A percentile compares a stretch with the other conserved stretches of the same genome.
Evolutionary conservation across 2,113 vertebrate species (phyloP).

Genomic region (Protobothrops flavoviridis): DNA sequence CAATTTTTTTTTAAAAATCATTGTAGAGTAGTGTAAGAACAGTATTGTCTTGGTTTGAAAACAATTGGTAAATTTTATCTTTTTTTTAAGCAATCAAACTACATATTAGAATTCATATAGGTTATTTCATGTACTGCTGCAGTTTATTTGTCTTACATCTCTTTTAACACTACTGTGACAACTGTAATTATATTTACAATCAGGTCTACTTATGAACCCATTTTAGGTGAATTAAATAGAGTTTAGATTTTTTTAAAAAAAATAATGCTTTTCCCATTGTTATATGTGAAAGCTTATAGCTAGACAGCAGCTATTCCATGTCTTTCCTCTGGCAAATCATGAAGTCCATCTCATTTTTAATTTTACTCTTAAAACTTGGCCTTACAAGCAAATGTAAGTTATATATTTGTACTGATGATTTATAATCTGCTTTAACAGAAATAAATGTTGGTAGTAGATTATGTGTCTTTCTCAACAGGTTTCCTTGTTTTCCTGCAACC

Average conservation of each 20-base stretch:
- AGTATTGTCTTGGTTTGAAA: conserved; percentile 75
- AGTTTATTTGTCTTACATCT: conserved; percentile 71
- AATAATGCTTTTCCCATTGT: conserved; percentile 27
- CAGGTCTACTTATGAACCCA: conserved; percentile 52
- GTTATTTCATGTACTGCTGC: conserved; percentile 70
- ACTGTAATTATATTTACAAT: conserved; percentile 63
- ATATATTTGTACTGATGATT: conserved; percentile 87
- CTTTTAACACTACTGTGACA: conserved; percentile 75
- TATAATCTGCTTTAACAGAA: conserved; percentile 87
- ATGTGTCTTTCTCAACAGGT: conserved; percentile 39
- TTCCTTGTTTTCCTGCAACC: conserved; percentile 30
- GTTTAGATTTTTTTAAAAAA: conserved; percentile 34
- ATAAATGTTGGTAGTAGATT: conserved; percentile 85
- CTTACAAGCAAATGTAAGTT: conserved; percentile 85
- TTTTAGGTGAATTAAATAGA: conserved; percentile 60
- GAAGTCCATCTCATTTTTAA: conserved; percentile 75
- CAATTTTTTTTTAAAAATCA: conserved; percentile 58
- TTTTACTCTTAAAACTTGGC: conserved; percentile 75
- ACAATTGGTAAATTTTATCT: conserved; percentile 61
- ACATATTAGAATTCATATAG: conserved; percentile 63
- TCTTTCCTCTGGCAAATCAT: conserved; percentile 65
- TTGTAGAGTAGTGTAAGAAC: conserved; percentile 70
- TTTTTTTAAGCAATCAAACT: conserved; percentile 57
- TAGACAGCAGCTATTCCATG: conserved; percentile 64
- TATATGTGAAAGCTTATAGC: conserved; percentile 59